A percentile compares a stretch with the other conserved stretches of the same genome.
These are phyloP conservation scores for Bergia sp. DNA, from an alignment of 92 coral and sea anemone genomes.

Conservation along the genomic window DNA sequence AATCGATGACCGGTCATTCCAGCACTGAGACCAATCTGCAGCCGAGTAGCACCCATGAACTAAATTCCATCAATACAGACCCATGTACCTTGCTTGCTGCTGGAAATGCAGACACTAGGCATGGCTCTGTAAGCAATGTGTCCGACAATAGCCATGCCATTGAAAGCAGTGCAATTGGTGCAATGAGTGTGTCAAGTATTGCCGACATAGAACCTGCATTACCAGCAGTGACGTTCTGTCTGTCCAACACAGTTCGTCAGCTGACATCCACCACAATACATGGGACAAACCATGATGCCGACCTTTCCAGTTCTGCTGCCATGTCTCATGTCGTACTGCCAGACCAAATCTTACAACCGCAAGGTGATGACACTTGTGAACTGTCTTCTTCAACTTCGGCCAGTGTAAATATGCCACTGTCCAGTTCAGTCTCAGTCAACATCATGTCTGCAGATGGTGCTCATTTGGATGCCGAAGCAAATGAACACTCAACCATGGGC, in stretches of 20 bases:
- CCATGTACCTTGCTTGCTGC: neutral
- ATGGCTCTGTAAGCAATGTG: neutral
- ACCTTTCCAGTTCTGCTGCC: constrained; percentile 59
- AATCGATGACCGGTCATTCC: neutral
- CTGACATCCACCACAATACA: constrained; percentile 35
- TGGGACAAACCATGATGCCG: constrained; percentile 38
- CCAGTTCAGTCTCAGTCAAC: constrained; percentile 47
- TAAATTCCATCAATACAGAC: constrained; percentile 8
- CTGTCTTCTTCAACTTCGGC: constrained; percentile 56
- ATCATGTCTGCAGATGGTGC: constrained; percentile 17
- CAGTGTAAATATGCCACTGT: constrained; percentile 44
- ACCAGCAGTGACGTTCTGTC: constrained; percentile 27
- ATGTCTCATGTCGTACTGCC: constrained; percentile 91
- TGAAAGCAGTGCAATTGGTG: neutral
- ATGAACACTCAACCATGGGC: constrained; percentile 16
- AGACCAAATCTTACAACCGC: constrained; percentile 89
- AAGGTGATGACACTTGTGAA: constrained; percentile 75
- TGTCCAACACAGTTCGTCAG: constrained; percentile 27
- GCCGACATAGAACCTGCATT: constrained; percentile 11
- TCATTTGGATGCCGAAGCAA: constrained; percentile 10
- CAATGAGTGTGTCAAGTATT: constrained; percentile 9
- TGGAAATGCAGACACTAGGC: constrained; percentile 19
- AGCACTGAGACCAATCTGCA: neutral
- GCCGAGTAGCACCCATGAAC: neutral
- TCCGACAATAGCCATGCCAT: neutral